Evolutionary conservation across 2,888 invertebrate genomes (phyloP).

Genomic region (Neria commutata): DNA sequence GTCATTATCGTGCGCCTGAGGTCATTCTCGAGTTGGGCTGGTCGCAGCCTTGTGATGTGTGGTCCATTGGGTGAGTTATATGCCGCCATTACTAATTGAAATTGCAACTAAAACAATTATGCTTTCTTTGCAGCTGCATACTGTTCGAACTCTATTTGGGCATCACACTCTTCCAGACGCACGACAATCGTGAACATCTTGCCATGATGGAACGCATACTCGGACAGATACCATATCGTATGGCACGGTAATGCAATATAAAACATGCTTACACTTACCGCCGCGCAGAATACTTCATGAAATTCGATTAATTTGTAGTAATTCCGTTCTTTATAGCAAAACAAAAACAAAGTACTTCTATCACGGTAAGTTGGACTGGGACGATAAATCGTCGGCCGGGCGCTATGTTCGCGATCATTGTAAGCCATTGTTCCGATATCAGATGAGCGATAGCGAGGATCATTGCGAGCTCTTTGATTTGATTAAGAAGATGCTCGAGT

Average conservation of each 20-base stretch:
- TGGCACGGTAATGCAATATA: constrained; percentile 69
- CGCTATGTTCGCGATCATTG: constrained; percentile 98
- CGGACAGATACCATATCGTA: constrained; percentile 89
- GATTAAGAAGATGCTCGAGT: constrained; percentile 94
- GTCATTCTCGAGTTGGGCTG: constrained; percentile 98
- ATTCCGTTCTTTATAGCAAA: constrained; percentile 69
- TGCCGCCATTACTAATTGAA: neutral
- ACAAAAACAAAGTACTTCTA: constrained; percentile 98
- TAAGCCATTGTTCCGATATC: constrained; percentile 94
- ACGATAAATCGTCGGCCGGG: constrained; percentile 94
- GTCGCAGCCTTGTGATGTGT: constrained; percentile 99
- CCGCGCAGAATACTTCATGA: constrained; percentile 53
- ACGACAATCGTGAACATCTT: constrained; percentile 98
- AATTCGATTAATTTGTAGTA: constrained; percentile 60
- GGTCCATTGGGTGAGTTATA: constrained; percentile 84
- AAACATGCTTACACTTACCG: constrained; percentile 51
- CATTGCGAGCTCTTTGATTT: constrained; percentile 93
- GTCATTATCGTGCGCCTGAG: constrained; percentile 98
- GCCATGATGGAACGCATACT: constrained; percentile 99
- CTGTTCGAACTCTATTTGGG: constrained; percentile 98
- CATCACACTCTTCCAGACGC: constrained; percentile 98
- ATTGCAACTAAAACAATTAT: neutral
- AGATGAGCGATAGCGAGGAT: constrained; percentile 85
- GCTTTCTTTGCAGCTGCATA: constrained; percentile 73
- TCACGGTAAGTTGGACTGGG: constrained; percentile 97